Conservation (phyloP, 2,113 vertebrate genomes). For the Bagarius yarrelli region DNA sequence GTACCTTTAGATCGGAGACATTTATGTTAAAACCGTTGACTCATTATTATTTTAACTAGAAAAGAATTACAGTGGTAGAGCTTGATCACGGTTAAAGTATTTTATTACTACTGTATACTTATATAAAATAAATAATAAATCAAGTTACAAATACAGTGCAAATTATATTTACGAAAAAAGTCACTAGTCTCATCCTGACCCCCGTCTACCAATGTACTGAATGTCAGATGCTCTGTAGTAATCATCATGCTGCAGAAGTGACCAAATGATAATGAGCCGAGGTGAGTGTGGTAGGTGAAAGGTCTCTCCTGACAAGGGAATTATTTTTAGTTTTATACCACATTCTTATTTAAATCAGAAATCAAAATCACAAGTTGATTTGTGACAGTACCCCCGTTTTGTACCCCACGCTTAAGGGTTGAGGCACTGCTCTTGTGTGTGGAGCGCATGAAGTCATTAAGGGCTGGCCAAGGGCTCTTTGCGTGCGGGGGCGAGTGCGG, state of each 20-base stretch:
- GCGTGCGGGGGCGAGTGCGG: constrained; percentile 90
- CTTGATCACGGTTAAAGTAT: background rate
- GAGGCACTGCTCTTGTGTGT: constrained; percentile 98
- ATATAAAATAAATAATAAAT: background rate
- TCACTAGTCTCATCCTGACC: no score
- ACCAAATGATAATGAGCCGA: no score
- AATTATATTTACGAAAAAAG: no score
- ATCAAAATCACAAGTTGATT: background rate
- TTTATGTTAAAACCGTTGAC: background rate
- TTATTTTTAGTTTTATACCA: background rate
- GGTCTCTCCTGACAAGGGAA: no score
- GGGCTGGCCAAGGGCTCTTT: constrained; percentile 95
- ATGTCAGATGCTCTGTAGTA: no score
- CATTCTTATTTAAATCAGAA: background rate
- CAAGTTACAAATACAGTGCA: background rate
- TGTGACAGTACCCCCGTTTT: background rate
- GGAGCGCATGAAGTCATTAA: constrained; percentile 98
- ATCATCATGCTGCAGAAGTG: no score
- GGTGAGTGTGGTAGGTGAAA: no score
- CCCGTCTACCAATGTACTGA: no score
- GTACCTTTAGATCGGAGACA: no score
- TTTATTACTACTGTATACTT: background rate
- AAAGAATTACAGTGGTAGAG: background rate
- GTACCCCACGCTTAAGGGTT: constrained; percentile 95
- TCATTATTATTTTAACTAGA: background rate